Percentiles rank a stretch among this genome's conserved stretches.
Conservation (phyloP, 2,797 vertebrate genomes). For the Brachyalestes nurse region DNA sequence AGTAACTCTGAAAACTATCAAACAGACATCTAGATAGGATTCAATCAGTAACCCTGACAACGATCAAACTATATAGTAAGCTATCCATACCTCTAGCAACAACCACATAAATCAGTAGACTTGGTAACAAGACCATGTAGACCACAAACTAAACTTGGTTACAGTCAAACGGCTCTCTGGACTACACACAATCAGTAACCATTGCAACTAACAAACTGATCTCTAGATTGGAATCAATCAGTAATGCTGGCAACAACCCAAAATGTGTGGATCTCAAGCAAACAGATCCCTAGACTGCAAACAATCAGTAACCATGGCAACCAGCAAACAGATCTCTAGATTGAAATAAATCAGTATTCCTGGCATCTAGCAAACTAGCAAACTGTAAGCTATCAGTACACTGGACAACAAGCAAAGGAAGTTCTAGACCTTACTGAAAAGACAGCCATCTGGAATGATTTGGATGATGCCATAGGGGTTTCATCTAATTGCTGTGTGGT, state of each 20-base stretch:
- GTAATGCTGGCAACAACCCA: too few species aligned
- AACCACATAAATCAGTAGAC: too few species aligned
- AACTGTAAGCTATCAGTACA: background rate
- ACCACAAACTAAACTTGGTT: background rate
- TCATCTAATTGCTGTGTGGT: slow-evolving; percentile 16
- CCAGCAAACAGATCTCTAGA: background rate
- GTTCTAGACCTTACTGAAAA: background rate
- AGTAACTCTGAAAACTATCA: background rate
- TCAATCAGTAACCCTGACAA: background rate
- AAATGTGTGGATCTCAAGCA: too few species aligned
- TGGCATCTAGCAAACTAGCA: background rate
- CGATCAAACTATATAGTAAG: background rate
- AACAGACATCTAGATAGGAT: background rate
- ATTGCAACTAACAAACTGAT: too few species aligned
- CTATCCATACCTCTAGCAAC: background rate
- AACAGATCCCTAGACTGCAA: background rate
- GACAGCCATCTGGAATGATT: slow-evolving; percentile 34
- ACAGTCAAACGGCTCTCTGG: background rate
- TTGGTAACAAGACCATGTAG: background rate
- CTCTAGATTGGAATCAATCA: too few species aligned
- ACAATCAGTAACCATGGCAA: background rate
- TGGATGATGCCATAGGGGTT: background rate
- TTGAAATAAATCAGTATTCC: background rate
- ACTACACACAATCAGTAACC: background rate
- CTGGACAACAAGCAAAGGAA: background rate